These are phyloP conservation scores for Eptesicus fuscus DNA, from an alignment of 2,113 vertebrate genomes.

Conservation along the genomic window DNA sequence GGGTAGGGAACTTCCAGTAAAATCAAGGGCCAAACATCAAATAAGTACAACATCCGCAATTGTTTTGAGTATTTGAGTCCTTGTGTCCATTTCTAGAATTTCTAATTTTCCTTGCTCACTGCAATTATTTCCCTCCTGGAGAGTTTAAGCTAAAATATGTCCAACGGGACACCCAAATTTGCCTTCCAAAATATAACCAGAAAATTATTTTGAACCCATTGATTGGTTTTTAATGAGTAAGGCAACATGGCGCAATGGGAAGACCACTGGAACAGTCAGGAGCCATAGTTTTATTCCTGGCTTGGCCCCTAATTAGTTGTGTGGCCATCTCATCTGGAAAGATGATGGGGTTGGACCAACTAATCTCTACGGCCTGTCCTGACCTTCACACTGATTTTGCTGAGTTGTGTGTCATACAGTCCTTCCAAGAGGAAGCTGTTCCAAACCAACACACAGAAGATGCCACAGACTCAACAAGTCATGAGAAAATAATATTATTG, in stretches of 20 bases:
- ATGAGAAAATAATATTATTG: background rate
- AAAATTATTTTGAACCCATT: background rate
- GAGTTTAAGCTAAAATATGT: background rate
- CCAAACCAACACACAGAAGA: background rate
- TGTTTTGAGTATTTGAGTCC: background rate
- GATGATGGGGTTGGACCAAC: background rate
- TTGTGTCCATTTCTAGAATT: background rate
- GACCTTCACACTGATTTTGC: background rate
- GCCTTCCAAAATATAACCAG: slow-evolving; percentile 8
- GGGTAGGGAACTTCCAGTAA: background rate
- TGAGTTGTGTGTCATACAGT: background rate
- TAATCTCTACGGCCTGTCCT: background rate
- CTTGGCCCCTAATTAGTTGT: background rate
- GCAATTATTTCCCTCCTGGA: background rate
- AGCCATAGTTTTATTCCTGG: background rate
- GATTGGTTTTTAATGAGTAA: background rate
- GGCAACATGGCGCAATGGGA: background rate
- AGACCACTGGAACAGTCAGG: background rate
- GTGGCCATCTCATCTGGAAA: background rate
- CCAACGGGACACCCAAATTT: background rate
- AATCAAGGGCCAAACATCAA: background rate
- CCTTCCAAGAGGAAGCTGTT: background rate
- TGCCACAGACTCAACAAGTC: background rate
- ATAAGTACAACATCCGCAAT: background rate
- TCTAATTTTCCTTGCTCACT: background rate